phyloP scores from a whole-genome alignment of 2,888 invertebrate species.

The Polymixis flavicincta region DNA sequence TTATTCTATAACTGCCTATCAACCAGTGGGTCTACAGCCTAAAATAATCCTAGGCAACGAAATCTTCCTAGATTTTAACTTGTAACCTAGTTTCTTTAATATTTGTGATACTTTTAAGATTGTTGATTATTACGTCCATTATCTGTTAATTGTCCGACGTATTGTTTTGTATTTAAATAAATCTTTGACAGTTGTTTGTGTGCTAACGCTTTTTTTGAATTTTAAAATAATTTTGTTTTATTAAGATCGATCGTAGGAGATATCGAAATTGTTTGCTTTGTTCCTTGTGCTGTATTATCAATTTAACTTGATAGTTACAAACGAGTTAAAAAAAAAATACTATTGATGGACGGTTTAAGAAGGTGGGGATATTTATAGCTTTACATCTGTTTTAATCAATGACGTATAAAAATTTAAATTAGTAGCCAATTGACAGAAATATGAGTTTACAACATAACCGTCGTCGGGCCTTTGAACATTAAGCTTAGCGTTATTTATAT shows the following conservation, averaged over 20 bases:
- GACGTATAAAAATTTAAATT: slow-evolving; percentile 10
- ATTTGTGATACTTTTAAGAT: background rate
- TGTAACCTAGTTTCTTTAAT: slow-evolving; percentile 51
- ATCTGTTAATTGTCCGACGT: too few relatives aligned
- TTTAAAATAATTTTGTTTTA: background rate
- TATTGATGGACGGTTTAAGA: background rate
- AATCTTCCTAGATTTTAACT: slow-evolving; percentile 43
- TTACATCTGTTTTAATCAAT: background rate
- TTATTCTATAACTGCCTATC: slow-evolving; percentile 79
- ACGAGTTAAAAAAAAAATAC: background rate
- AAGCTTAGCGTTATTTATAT: slow-evolving; percentile 32
- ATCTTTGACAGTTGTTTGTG: too few relatives aligned
- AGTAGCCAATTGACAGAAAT: slow-evolving; percentile 12
- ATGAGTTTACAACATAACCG: slow-evolving; percentile 25
- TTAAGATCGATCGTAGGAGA: background rate
- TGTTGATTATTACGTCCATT: too few relatives aligned
- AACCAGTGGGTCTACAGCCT: slow-evolving; percentile 75
- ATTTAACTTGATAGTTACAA: background rate
- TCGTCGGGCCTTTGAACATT: slow-evolving; percentile 25
- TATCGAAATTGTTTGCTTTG: background rate
- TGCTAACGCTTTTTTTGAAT: background rate
- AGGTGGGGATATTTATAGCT: background rate
- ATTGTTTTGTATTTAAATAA: too few relatives aligned
- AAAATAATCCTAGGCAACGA: slow-evolving; percentile 55
- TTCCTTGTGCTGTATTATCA: background rate